Base-by-base conservation (phyloP, 2,113 vertebrate species). In the Hyperopisus bebe region DNA sequence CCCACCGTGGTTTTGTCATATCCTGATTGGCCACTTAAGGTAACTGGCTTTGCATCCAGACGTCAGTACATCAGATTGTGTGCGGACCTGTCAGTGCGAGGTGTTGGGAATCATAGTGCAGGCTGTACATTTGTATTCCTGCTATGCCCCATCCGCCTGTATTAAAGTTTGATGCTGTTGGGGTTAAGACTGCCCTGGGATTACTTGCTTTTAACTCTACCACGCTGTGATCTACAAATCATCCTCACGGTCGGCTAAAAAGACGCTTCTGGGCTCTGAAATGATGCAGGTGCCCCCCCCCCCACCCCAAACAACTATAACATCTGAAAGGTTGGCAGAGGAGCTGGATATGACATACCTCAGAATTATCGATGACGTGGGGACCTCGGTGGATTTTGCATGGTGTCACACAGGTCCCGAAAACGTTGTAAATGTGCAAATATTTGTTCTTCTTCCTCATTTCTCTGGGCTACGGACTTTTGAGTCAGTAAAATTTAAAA, bases 181-280 rank as follows among this genome's bases (percentile, higher is more conserved):
- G 88, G 88, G 80, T 84, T 89, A 42, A 89, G 80, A 84, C 77
- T 42, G 50, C 88, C 50, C 53, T 84, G 80, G 88, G 88, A 89
- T 80, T 82, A 77, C 27, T 74, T n/a, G 70, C 88, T 89, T 89
- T 89, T 84, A 89, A 85, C 77, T 85, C 42, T 24, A 55, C n/a
- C 48, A 55, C 19, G 9, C 42, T 87, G 84, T 90, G 53, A 70
- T 86, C 42, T 85, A 39, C 53, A 55, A 66, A 86, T 66, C 89
- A 66, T 86, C 82, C 55, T 90, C 58, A 19, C 27, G 62, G 27
- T 58, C n/a, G 27, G 9, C 47, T 58, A 46, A 35, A 84, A 84
- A 84, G 80, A 31, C 21, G 11, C 42, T 44, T 11, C 48, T 21
- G 7, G 46, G 48, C 39, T 86, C 11, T 35, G 82, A 62, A 85